Base-by-base conservation (phyloP, 35 echinoderm and acorn worm species). In the Ophiothrix spiculata region DNA sequence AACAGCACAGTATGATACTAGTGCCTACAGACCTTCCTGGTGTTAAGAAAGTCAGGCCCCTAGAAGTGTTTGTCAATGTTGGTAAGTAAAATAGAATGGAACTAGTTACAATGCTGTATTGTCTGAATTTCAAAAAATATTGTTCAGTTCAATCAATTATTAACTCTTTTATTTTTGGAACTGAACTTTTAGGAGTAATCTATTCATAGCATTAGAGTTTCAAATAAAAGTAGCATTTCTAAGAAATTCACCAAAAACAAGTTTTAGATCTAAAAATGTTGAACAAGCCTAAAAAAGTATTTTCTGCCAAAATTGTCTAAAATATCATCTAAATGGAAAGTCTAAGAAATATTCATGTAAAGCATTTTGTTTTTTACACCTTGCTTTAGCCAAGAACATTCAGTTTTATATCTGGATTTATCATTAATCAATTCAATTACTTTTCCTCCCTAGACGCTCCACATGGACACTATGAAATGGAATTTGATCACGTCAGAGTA, bases 391-490 rank as follows among this genome's bases (percentile, higher is more conserved):
- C n/a, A n/a, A n/a, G n/a, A n/a, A n/a, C n/a, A n/a, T n/a, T n/a
- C n/a, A n/a, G n/a, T n/a, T n/a, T n/a, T n/a, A n/a, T n/a, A n/a
- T n/a, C n/a, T n/a, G n/a, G n/a, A n/a, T n/a, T n/a, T n/a, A n/a
- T n/a, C n/a, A n/a, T n/a, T n/a, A n/a, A n/a, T n/a, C n/a, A n/a
- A n/a, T n/a, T n/a, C n/a, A n/a, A n/a, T n/a, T n/a, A n/a, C n/a
- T n/a, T n/a, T 69, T 75, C 88, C n/a, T n/a, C n/a, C n/a, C n/a
- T n/a, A 98, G 95, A 98, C 89, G 88, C 91, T 31, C 95, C 95
- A 31, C 95, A 98, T 35, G 95, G 95, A 28, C 95, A 98, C 74
- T 84, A 87, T 78, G 95, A 98, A 88, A 84, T 98, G 45, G 81
- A 87, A 74, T 98, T 98, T 79, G 80, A 90, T 12, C 89, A 94